Base-by-base conservation (phyloP, 2,888 invertebrate species). In the Volucella bombylans region DNA sequence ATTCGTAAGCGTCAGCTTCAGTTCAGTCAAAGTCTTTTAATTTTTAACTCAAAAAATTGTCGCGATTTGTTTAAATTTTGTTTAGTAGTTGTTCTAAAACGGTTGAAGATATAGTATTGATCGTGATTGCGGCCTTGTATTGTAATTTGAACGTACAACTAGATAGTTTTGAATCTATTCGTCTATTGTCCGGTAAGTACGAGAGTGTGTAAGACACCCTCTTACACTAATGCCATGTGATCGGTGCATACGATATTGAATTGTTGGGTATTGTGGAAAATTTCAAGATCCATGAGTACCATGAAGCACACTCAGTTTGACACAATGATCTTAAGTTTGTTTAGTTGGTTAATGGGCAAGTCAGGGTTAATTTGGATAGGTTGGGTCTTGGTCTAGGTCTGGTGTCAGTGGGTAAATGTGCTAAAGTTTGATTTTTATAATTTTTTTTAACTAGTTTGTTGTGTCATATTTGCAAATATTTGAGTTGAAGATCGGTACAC, bases 1-100 rank as follows among this genome's bases (percentile, higher is more conserved):
- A 52, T 57, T 23, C 57, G 78, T 62, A 62, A 72, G 54, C 57
- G 73, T 55, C 55, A 72, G 54, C 74, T 68, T 80, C 50, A 61
- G 31, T 15, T 59, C 41, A 59, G 52, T 41, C 18, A 23, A 4
- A 11, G 12, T 54, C 31, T 43, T 43, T 18, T 11, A 23, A 31
- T 12, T 50, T 39, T 41, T 47, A 14, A 23, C 43, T 50, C 18
- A 52, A 15, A n/a, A 43, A 38, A 31, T 50, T 50, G 52, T 23
- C 23, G 23, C 23, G 23, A 4, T 23, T 39, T 38, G 8, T 8
- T 6, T 64, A 3, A 31, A 31, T 14, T 31, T 64, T 23, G 38
- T 38, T 43, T 55, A 18, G 3, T 14, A 31, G 6, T 31, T 0
- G 31, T 31, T 31, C 6, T 31, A 31, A 4, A 31, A 31, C 31